phyloP scores from a whole-genome alignment of 2,113 vertebrate genomes.

The Petroica traversi region DNA sequence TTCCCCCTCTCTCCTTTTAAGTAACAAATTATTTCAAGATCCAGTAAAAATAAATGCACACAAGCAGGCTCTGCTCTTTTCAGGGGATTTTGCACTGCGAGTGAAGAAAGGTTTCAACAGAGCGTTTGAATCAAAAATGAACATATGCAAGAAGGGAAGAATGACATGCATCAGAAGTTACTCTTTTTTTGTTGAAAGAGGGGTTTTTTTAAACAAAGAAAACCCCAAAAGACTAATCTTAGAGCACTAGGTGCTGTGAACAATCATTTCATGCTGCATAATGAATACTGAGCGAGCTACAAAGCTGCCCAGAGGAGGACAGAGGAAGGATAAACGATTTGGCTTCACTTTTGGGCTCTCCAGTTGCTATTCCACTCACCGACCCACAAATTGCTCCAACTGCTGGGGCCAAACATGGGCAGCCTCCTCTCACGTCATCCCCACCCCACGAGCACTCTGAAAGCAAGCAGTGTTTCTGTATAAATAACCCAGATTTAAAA shows the following conservation, averaged over 20 bases:
- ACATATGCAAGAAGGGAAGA: constrained; percentile 32
- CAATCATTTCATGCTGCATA: background rate
- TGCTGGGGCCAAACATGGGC: fast-evolving
- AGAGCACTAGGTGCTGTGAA: background rate
- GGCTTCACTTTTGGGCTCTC: background rate
- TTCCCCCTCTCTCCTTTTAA: background rate
- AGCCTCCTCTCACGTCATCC: background rate
- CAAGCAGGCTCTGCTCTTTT: constrained; percentile 12
- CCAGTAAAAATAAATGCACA: constrained; percentile 20
- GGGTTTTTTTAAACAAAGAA: background rate
- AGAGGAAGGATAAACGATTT: background rate
- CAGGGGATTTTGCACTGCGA: background rate
- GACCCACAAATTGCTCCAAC: background rate
- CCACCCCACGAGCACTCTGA: fast-evolving
- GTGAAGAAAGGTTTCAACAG: constrained; percentile 5
- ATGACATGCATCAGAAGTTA: constrained; percentile 14
- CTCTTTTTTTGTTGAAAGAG: background rate
- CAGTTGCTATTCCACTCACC: background rate
- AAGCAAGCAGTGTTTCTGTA: background rate
- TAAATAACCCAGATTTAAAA: background rate
- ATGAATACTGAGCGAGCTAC: background rate
- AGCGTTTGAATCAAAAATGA: constrained; percentile 40
- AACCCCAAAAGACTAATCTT: background rate
- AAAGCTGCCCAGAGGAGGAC: background rate
- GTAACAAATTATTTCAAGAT: constrained; percentile 42